Percentiles rank a stretch among this genome's conserved stretches.
These are phyloP conservation scores for Tetranychus urticae DNA, from an alignment of 1,140 invertebrate species.

Conservation along the genomic window DNA sequence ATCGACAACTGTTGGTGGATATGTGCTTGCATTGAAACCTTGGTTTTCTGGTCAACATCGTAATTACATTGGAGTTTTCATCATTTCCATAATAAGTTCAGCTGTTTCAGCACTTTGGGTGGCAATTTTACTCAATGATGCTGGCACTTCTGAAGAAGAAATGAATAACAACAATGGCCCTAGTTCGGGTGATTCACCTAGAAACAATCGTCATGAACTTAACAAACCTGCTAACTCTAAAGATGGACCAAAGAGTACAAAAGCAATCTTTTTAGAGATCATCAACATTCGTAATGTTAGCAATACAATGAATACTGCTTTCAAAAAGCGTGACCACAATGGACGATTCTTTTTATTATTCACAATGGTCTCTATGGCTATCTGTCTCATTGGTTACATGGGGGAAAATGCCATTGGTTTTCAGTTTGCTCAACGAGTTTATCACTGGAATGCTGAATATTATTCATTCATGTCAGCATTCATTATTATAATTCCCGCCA, in stretches of 20 bases:
- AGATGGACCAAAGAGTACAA: no score
- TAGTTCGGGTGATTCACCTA: no score
- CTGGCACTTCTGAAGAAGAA: background rate
- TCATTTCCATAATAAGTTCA: background rate
- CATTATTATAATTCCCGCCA: background rate
- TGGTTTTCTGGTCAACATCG: background rate
- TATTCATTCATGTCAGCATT: conserved; percentile 3
- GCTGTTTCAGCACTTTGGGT: background rate
- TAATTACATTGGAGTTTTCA: background rate
- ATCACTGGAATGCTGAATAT: conserved; percentile 3
- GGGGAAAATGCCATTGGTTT: background rate
- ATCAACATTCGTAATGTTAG: no score
- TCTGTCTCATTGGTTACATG: background rate
- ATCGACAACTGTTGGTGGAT: background rate
- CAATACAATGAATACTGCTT: background rate
- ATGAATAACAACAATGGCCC: background rate
- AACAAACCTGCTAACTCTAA: no score
- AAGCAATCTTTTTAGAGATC: no score
- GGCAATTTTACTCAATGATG: background rate
- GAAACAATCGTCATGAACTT: no score
- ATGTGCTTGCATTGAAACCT: background rate
- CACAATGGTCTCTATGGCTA: background rate
- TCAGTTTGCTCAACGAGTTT: conserved; percentile 4
- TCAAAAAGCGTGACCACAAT: background rate
- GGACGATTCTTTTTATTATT: background rate